Conservation (phyloP, 2,113 vertebrate genomes). For the Cairina moschata region DNA sequence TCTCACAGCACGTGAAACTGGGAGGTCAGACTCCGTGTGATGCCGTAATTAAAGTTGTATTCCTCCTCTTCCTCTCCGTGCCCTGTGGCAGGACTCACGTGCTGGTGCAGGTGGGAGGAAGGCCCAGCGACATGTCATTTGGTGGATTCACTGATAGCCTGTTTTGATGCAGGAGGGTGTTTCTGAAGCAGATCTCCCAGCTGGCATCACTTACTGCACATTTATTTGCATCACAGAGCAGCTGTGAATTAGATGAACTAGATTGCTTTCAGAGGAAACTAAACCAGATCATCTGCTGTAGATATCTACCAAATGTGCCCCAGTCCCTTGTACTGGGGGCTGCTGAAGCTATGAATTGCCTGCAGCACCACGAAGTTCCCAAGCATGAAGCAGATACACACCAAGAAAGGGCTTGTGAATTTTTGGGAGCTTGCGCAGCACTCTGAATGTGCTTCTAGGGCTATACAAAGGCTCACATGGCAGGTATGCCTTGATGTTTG, state of each 20-base stretch:
- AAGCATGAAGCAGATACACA: rapidly evolving
- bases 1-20: background rate
- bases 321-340: background rate
- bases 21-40: background rate
- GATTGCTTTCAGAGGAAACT: background rate
- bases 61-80: background rate
- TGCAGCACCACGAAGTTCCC: background rate
- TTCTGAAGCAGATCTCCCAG: background rate
- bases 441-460: background rate
- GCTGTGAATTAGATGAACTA: background rate
- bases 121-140: background rate
- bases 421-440: background rate
- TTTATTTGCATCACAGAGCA: background rate
- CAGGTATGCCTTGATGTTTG: background rate
- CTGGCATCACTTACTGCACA: background rate
- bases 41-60: background rate
- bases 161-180: background rate
- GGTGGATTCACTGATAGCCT: background rate
- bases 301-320: background rate
- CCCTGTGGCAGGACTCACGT: background rate
- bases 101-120: background rate
- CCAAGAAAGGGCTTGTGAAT: background rate
- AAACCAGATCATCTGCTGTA: background rate
- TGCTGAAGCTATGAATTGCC: background rate
- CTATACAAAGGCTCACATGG: background rate